Conservation (phyloP, 92 coral and sea anemone species). For the Actinernus sp. region DNA sequence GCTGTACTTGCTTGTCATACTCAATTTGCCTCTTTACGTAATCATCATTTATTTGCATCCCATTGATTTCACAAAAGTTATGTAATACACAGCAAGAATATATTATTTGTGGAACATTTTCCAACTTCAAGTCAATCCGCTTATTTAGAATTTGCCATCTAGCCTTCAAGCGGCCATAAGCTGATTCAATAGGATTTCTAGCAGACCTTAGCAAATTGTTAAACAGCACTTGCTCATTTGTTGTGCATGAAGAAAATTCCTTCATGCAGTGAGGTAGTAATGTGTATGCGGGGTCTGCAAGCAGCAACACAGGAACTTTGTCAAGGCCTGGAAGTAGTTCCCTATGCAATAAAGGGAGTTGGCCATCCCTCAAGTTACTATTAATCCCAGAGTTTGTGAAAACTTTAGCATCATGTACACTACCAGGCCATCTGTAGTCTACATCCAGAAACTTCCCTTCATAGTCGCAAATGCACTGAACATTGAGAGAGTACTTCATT, state of each 20-base stretch:
- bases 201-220: slow-evolving; percentile 52
- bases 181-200: slow-evolving; percentile 52
- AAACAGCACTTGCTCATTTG: slow-evolving; percentile 40
- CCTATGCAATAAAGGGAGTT: slow-evolving; percentile 51
- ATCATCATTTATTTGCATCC: slow-evolving; percentile 9
- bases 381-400: slow-evolving; percentile 59
- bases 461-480: slow-evolving; percentile 56
- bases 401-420: slow-evolving; percentile 61
- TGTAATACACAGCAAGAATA: slow-evolving; percentile 59
- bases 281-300: slow-evolving; percentile 70
- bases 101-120: slow-evolving; percentile 30
- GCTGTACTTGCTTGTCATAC: neutral
- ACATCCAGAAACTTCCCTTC: slow-evolving; percentile 40
- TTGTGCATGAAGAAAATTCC: slow-evolving; percentile 35
- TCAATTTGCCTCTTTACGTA: slow-evolving; percentile 7
- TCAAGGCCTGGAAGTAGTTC: slow-evolving; percentile 54
- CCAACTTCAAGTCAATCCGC: slow-evolving; percentile 28
- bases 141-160: slow-evolving; percentile 59
- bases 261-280: slow-evolving; percentile 65
- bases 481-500: slow-evolving; percentile 52
- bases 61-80: slow-evolving; percentile 44
- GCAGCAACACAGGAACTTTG: slow-evolving; percentile 54
- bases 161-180: slow-evolving; percentile 36
- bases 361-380: slow-evolving; percentile 43
- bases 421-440: slow-evolving; percentile 61